phyloP scores from a whole-genome alignment of 2,888 invertebrate genomes.

The Lysandra bellargus region DNA sequence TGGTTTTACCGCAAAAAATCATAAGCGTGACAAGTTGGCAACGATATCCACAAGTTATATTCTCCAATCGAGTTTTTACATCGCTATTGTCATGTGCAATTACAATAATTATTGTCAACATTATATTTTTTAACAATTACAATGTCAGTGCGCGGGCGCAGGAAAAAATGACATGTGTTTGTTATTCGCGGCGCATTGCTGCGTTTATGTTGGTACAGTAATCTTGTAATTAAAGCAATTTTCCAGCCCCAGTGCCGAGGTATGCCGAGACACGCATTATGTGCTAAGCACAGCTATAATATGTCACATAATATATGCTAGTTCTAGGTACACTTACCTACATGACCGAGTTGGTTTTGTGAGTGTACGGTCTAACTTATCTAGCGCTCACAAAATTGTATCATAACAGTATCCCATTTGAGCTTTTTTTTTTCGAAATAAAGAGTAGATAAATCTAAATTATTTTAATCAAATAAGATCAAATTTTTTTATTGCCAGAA shows the following conservation, averaged over 20 bases:
- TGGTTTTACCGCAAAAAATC: neutral
- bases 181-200: conserved; percentile 39
- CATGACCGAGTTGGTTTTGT: too few relatives aligned
- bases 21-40: neutral
- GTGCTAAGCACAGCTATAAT: neutral
- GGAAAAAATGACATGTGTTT: conserved; percentile 53
- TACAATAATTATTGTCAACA: conserved; percentile 15
- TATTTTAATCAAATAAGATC: too few relatives aligned
- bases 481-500: too few relatives aligned
- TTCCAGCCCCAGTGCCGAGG: conserved; percentile 41
- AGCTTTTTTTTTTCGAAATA: too few relatives aligned
- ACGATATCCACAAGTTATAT: neutral
- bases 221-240: conserved; percentile 35
- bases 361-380: neutral
- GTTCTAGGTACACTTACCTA: neutral
- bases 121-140: conserved; percentile 19
- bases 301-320: neutral
- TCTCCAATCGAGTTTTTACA: neutral
- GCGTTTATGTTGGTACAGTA: conserved; percentile 36
- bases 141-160: neutral
- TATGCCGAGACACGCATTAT: conserved; percentile 25
- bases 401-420: too few relatives aligned
- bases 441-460: too few relatives aligned
- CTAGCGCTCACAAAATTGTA: too few relatives aligned
- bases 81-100: conserved; percentile 18